phyloP scores from a whole-genome alignment of 1,140 invertebrate species.

The Leptonema lineaticorne region DNA sequence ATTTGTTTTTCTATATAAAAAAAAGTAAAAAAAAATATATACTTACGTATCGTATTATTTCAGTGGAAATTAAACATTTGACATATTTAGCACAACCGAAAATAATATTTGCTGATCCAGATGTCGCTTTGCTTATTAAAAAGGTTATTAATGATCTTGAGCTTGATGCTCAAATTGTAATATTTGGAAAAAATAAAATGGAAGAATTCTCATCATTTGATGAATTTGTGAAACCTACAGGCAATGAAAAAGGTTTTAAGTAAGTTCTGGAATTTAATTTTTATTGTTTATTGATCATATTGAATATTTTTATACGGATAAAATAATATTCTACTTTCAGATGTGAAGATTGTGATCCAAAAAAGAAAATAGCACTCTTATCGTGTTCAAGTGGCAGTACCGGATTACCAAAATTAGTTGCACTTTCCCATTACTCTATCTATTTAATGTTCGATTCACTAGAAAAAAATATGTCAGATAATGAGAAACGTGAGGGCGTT shows the following conservation, averaged over 20 bases:
- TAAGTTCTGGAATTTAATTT: slow-evolving; percentile 12
- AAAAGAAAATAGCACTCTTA: slow-evolving; percentile 27
- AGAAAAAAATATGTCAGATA: not conserved
- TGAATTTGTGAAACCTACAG: slow-evolving; percentile 16
- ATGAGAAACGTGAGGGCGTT: not conserved
- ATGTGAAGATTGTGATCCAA: slow-evolving; percentile 35
- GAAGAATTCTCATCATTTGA: not conserved
- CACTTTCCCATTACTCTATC: slow-evolving; percentile 24
- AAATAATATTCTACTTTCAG: slow-evolving; percentile 2
- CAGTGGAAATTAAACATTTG: slow-evolving; percentile 28
- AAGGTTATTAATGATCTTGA: slow-evolving; percentile 14
- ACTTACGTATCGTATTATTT: not conserved
- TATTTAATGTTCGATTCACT: not conserved
- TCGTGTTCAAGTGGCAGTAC: slow-evolving; percentile 37
- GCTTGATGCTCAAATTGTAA: slow-evolving; percentile 8
- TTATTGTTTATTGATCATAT: not conserved
- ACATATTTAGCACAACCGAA: not conserved
- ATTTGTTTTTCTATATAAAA: not conserved
- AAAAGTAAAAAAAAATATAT: not conserved
- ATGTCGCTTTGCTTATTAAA: not conserved
- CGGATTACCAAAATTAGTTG: slow-evolving; percentile 36
- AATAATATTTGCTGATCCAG: slow-evolving; percentile 11
- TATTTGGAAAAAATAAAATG: not conserved
- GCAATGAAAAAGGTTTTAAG: slow-evolving; percentile 22
- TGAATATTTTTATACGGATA: not conserved